Base-by-base conservation (phyloP, 1,140 invertebrate species). In the Cotesia typhae region DNA sequence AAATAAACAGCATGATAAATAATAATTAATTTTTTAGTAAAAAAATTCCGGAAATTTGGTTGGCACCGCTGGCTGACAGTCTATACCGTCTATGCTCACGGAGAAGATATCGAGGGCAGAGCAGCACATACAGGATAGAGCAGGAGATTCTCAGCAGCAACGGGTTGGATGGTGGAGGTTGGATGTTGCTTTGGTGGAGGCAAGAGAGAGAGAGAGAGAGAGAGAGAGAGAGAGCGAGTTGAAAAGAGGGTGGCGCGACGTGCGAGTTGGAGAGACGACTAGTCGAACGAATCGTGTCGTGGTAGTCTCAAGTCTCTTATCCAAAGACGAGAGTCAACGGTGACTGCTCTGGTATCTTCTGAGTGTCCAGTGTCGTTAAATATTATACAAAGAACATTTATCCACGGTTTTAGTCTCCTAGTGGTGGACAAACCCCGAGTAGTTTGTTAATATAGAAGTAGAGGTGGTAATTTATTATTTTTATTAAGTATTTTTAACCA, bases 311-410 rank as follows among this genome's bases (percentile, higher is more conserved):
- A 59, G 14, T 28, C 12, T 17, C 57, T 20, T 28, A 59, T 59
- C 57, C 57, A 59, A 59, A 17, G 17, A 59, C 17, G 17, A 7
- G 17, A 59, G 14, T 59, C 57, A 20, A 59, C n/a, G 36, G 36
- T 4, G 36, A 38, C 35, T 63, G n/a, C 17, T 17, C n/a, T 57
- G 9, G 14, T 17, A 52, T 41, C 47, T 14, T 1, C 41, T 28
- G n/a, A 67, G 65, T 67, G 65, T 67, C 65, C 37, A 38, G 67
- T 69, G 67, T 12, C 64, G 53, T 55, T 41, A 53, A 55, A 67
- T 17, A 55, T 35, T 9, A 52, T n/a, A n/a, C 7, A 9, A 63
- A 63, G 60, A 5, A 6, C 41, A 10, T 47, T 47, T 47, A 47
- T 47, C 41, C 6, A 7, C 41, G 10, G 10, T 10, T 9, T 10